Evolutionary conservation across 2,888 invertebrate species (phyloP), one percentile per base, ranked within the genome.

Genomic region (Sinohyriopsis cumingii): DNA sequence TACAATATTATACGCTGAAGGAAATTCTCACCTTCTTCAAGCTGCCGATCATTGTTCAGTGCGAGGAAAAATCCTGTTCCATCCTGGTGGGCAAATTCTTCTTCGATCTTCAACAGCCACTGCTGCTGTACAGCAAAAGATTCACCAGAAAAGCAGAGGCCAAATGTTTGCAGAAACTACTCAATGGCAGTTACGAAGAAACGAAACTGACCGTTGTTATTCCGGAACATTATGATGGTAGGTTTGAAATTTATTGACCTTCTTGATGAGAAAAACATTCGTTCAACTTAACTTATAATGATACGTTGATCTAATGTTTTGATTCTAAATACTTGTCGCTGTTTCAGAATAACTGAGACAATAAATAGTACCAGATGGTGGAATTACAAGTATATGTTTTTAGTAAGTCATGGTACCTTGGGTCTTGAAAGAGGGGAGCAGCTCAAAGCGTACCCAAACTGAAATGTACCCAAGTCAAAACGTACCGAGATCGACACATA

Each of bases 201-300:
- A 73, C 80, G 33, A 76, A 78, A 54, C 79, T 77, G 65, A 76
- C 77, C 65, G 76, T 82, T 15, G 76, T 82, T 28, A 80, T 82
- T 28, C 82, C 82, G 19, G 76, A 78, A 64, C 77, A 80, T 57
- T 82, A 80, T 64, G 77, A 77, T 62, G 82, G 82, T 82, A 71
- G 64, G 45, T 55, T 19, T 33, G 1, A 22, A 20, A 25, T 15
- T 25, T 18, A 15, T 12, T 15, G 4, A 15, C 45, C 45, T 45
- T 45, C 45, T 15, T 45, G 15, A 45, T 45, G 7, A 7, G 33
- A 45, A 45, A 45, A 15, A 45, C 45, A 45, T 45, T 45, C 9
- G 15, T 45, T 45, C 15, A 45, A 45, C 3, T 45, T 45, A 45
- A 45, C 15, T 45, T 45, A 45, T 45, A 45, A 45, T 3, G 45